Conservation (phyloP, 1,140 invertebrate species). For the Propsilocerus akamusi region DNA sequence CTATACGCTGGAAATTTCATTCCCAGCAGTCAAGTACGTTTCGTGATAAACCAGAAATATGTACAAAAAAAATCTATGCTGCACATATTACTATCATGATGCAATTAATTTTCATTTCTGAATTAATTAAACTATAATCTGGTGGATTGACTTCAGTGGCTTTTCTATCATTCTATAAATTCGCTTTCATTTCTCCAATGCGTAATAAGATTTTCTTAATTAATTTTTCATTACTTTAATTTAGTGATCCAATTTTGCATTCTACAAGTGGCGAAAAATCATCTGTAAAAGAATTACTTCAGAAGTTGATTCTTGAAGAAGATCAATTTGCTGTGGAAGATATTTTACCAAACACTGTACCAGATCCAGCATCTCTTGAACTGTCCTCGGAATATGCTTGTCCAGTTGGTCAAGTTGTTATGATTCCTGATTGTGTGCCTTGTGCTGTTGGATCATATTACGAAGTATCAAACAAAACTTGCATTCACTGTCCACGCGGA, state of each 20-base stretch:
- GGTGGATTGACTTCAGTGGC: too few relatives aligned
- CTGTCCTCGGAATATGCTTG: conserved; percentile 84
- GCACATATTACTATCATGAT: too few relatives aligned
- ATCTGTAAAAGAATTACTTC: conserved; percentile 59
- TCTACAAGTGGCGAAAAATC: conserved; percentile 70
- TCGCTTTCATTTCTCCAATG: too few relatives aligned
- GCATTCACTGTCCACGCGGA: conserved; percentile 69
- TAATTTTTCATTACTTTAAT: neutral
- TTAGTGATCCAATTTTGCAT: conserved; percentile 74
- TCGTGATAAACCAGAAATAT: too few relatives aligned
- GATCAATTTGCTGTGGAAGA: conserved; percentile 84
- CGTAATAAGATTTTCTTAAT: too few relatives aligned
- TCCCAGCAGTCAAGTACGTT: conserved; percentile 82
- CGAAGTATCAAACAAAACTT: conserved; percentile 51
- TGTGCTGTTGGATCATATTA: conserved; percentile 87
- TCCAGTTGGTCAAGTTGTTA: conserved; percentile 78
- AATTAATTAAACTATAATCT: too few relatives aligned
- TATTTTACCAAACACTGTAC: conserved; percentile 82
- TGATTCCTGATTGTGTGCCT: conserved; percentile 82
- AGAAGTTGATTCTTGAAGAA: conserved; percentile 76
- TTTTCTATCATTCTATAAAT: too few relatives aligned
- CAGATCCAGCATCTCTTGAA: conserved; percentile 72
- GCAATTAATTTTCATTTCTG: too few relatives aligned
- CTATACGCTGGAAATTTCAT: conserved; percentile 75
- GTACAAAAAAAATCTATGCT: too few relatives aligned